Evolutionary conservation across 1,140 invertebrate genomes (phyloP), one percentile per base, ranked within the genome.

Genomic region (Idris sp.): DNA sequence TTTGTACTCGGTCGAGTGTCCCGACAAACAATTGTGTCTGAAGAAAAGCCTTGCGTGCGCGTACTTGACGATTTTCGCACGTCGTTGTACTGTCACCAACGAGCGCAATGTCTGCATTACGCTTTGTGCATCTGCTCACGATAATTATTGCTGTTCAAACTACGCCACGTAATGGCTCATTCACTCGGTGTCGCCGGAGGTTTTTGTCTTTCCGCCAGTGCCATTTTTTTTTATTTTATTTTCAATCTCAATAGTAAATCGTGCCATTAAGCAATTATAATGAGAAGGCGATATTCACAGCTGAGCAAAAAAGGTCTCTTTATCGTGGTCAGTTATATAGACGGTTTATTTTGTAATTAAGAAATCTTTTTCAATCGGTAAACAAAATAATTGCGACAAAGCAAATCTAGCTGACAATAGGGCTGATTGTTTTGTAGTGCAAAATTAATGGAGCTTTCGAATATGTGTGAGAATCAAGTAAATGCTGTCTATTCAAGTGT

Each of bases 101-200:
- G 68, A 73, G 46, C 62, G 41, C 43, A 33, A 41, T 44, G 71
- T 68, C 69, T 74, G 69, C 59, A 51, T 36, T 33, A 14, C 51
- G 61, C 53, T 67, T 78, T 76, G 44, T 74, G 35, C 26, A 26
- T n/a, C 14, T 22, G 61, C 67, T 73, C 59, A 81, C 82, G 83
- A 86, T 86, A 86, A 86, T 86, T 86, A 86, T 86, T 84, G 84
- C 81, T 85, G 83, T 85, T 76, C 77, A 78, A 77, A 71, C 79
- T 76, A 72, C 62, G 51, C 64, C 72, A n/a, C 78, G 77, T 86
- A 87, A 86, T 86, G 84, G 82, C 84, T 87, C 86, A 87, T 87
- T 86, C 84, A 84, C 79, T 46, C 36, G 79, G 79, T 81, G 80
- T 85, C 76, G 80, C 64, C 77, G 44, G 73, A 51, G 77, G 53